phyloP scores from a whole-genome alignment of 2,113 vertebrate species.

The Cyphomyrus discorhynchus region DNA sequence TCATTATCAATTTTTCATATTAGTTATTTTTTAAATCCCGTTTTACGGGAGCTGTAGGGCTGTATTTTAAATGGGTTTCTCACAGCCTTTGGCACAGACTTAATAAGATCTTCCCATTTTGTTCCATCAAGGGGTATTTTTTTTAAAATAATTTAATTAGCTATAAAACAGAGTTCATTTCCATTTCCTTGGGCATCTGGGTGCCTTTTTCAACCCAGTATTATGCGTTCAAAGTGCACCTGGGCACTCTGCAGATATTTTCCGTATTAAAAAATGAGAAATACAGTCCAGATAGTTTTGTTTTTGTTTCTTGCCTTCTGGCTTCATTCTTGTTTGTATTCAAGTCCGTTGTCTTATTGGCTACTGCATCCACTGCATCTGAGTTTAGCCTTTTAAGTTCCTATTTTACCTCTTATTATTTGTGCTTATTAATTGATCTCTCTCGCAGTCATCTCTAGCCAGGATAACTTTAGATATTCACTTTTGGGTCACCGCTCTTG shows the following conservation, averaged over 20 bases:
- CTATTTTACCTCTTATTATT: background rate
- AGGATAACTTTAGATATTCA: background rate
- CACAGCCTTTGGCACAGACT: conserved; percentile 54
- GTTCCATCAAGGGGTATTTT: conserved; percentile 47
- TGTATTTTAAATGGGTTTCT: conserved; percentile 45
- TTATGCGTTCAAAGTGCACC: background rate
- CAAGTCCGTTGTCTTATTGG: background rate
- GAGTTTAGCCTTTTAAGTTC: background rate
- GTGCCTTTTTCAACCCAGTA: background rate
- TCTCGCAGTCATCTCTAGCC: background rate
- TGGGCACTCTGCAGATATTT: background rate
- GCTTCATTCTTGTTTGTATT: background rate
- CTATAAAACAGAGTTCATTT: conserved; percentile 35
- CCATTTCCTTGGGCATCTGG: conserved; percentile 3
- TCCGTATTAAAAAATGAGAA: background rate
- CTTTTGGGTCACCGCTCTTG: background rate
- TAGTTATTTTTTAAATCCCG: conserved; percentile 60
- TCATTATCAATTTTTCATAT: conserved; percentile 60
- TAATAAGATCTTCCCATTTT: conserved; percentile 54
- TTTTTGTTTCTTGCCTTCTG: background rate
- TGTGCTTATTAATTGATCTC: background rate
- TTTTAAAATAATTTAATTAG: conserved; percentile 58
- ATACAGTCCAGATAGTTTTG: background rate
- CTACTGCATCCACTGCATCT: background rate
- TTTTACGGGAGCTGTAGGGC: conserved; percentile 45